Evolutionary conservation across 2,797 vertebrate genomes (phyloP).

Genomic region (Ctenochaetus hawaiiensis): DNA sequence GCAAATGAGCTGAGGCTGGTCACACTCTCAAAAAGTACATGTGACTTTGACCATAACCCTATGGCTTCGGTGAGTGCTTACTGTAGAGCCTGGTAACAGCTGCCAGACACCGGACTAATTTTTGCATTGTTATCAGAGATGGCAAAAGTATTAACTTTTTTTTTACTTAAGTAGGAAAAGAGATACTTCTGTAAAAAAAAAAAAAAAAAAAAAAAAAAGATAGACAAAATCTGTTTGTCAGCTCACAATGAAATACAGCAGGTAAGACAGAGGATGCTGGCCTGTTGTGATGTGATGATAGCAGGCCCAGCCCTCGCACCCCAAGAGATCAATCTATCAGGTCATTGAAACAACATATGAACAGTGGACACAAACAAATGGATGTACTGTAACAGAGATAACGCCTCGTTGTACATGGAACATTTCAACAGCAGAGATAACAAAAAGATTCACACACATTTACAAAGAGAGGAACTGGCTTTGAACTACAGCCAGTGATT

Average conservation of each 20-base stretch:
- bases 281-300: constrained; percentile 52
- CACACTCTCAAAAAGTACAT: no score
- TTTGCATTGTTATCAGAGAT: no score
- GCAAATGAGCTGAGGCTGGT: no score
- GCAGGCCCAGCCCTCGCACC: constrained; percentile 40
- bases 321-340: constrained; percentile 65
- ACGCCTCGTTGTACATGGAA: constrained; percentile 62
- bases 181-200: no score
- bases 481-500: constrained; percentile 53
- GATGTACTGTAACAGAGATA: constrained; percentile 57
- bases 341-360: constrained; percentile 75
- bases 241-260: constrained; percentile 16
- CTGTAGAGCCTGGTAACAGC: no score
- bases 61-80: no score
- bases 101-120: no score
- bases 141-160: no score
- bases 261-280: constrained; percentile 17
- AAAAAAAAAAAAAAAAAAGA: no score
- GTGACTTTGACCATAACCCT: no score
- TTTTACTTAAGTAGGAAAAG: no score
- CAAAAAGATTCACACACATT: constrained; percentile 21
- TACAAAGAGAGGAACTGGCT: constrained; percentile 14
- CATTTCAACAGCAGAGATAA: constrained; percentile 57
- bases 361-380: constrained; percentile 61
- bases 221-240: no score